These are phyloP conservation scores for Platichthys flesus DNA, from an alignment of 2,113 vertebrate genomes.

Conservation along the genomic window DNA sequence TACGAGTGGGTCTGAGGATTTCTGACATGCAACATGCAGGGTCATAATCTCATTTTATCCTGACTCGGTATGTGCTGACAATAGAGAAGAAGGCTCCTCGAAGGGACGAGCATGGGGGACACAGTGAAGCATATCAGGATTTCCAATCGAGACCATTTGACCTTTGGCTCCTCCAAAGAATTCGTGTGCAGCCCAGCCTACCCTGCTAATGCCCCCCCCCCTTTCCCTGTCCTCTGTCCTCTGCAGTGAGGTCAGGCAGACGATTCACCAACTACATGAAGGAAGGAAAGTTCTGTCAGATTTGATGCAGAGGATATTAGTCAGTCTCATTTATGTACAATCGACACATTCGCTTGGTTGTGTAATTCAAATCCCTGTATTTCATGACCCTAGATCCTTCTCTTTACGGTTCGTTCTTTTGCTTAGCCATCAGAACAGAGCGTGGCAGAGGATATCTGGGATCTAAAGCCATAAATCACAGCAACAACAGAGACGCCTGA, in stretches of 20 bases:
- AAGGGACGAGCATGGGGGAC: conserved; percentile 46
- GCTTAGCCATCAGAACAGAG: background rate
- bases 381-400: background rate
- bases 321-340: background rate
- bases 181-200: conserved; percentile 41
- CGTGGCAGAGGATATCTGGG: background rate
- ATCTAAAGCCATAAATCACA: conserved; percentile 43
- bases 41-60: conserved; percentile 45
- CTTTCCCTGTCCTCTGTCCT: conserved; percentile 25
- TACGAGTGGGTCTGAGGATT: conserved; percentile 1
- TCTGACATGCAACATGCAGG: conserved; percentile 3
- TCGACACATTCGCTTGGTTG: too few relatives aligned
- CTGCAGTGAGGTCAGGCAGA: conserved; percentile 13
- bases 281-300: background rate
- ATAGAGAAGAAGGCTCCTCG: conserved; percentile 46
- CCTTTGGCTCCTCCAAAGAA: conserved; percentile 67
- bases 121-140: conserved; percentile 58
- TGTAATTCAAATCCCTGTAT: too few relatives aligned
- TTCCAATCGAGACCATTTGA: conserved; percentile 66
- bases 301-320: background rate
- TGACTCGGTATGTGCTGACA: conserved; percentile 51
- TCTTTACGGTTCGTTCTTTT: background rate
- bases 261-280: conserved; percentile 8
- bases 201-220: conserved; percentile 4
- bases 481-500: conserved; percentile 31